Percentiles rank a stretch among this genome's conserved stretches.
Conservation (phyloP, 2,113 vertebrate genomes). For the Eulemur macaco region DNA sequence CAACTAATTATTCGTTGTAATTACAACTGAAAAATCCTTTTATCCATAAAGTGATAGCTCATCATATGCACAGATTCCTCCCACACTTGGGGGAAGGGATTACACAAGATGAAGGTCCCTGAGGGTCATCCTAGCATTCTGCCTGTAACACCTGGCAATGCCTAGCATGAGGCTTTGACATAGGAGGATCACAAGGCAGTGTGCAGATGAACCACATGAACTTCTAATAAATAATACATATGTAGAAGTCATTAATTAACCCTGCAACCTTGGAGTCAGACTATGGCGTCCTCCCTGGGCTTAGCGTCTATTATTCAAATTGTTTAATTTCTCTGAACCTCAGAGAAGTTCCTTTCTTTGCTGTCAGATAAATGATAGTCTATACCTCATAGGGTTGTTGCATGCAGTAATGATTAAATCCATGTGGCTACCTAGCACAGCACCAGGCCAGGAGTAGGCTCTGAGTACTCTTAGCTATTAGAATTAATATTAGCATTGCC, state of each 20-base stretch:
- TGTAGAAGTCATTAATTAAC: neutral
- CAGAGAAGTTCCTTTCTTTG: neutral
- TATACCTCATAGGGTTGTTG: neutral
- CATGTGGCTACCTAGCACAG: neutral
- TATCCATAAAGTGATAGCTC: neutral
- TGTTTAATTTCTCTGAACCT: neutral
- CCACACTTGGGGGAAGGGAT: neutral
- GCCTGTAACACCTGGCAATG: neutral
- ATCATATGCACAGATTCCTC: neutral
- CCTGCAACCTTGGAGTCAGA: neutral
- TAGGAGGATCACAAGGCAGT: neutral
- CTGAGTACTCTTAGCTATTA: neutral
- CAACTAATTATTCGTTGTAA: neutral
- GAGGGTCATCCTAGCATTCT: neutral
- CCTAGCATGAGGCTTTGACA: neutral
- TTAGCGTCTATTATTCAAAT: neutral
- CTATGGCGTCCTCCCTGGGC: fast-evolving
- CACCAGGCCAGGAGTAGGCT: neutral
- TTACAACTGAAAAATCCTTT: neutral
- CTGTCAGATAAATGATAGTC: neutral
- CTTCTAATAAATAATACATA: neutral
- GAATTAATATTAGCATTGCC: neutral
- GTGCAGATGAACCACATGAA: neutral
- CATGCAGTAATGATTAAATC: neutral
- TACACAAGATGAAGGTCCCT: neutral